phyloP scores from a whole-genome alignment of 92 coral and sea anemone species.

The Bergia puertoricense region DNA sequence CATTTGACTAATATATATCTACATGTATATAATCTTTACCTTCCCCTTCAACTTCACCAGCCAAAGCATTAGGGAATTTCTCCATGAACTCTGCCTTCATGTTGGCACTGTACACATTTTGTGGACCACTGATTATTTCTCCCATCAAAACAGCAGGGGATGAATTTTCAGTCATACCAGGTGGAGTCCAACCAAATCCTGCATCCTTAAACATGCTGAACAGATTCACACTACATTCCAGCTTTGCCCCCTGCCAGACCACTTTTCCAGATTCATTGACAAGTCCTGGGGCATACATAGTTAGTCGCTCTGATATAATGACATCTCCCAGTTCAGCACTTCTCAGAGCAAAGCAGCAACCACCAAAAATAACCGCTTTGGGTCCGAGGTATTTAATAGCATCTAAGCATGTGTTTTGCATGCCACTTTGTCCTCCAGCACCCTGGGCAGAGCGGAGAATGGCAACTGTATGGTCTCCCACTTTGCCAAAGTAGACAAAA shows the following conservation, averaged over 20 bases:
- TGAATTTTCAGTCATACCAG: not conserved
- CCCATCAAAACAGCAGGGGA: conserved; percentile 28
- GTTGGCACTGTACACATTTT: not conserved
- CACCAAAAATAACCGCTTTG: conserved; percentile 19
- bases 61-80: conserved; percentile 26
- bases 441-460: conserved; percentile 16
- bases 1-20: too few relatives aligned
- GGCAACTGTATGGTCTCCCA: conserved; percentile 39
- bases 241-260: not conserved
- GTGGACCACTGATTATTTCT: conserved; percentile 35
- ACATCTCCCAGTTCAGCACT: conserved; percentile 29
- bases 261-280: not conserved
- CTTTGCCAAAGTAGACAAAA: conserved; percentile 41
- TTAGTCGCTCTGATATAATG: conserved; percentile 11
- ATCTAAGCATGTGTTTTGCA: conserved; percentile 13
- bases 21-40: not conserved
- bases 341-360: conserved; percentile 25
- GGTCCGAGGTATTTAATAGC: conserved; percentile 24
- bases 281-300: conserved; percentile 12
- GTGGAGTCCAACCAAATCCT: not conserved
- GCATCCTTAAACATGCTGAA: conserved; percentile 25
- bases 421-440: conserved; percentile 22
- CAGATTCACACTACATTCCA: not conserved
- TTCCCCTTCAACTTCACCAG: conserved; percentile 33
- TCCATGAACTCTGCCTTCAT: not conserved